Conservation (phyloP, 2,888 invertebrate species). For the Barypeithes pellucidus region DNA sequence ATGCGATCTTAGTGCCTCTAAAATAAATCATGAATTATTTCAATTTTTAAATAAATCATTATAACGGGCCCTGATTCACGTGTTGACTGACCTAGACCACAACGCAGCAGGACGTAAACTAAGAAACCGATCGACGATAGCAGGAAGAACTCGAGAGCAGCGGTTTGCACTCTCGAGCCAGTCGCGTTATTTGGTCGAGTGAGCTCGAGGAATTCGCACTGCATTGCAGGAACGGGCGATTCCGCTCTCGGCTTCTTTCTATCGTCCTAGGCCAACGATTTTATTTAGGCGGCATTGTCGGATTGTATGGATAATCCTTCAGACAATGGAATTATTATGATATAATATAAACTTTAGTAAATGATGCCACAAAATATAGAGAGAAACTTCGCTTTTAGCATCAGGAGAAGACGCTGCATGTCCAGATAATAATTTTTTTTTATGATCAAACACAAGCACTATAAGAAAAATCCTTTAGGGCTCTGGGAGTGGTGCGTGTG, state of each 20-base stretch:
- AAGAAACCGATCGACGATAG: conserved; percentile 49
- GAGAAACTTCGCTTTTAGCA: too few relatives aligned
- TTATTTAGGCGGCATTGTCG: conserved; percentile 29
- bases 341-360: neutral
- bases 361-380: too few relatives aligned
- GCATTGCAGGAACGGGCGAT: conserved; percentile 49
- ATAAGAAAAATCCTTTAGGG: too few relatives aligned
- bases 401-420: too few relatives aligned
- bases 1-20: too few relatives aligned
- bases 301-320: neutral
- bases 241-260: conserved; percentile 51
- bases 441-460: too few relatives aligned
- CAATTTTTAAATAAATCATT: conserved; percentile 33
- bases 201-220: conserved; percentile 53
- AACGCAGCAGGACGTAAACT: conserved; percentile 51
- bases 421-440: too few relatives aligned
- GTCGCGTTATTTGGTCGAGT: conserved; percentile 53
- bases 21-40: neutral
- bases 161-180: conserved; percentile 43
- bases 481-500: too few relatives aligned
- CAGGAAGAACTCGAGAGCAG: conserved; percentile 50
- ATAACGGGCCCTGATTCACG: conserved; percentile 51
- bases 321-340: neutral
- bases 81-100: conserved; percentile 54
- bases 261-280: conserved; percentile 45